Evolutionary conservation across 2,113 vertebrate genomes (phyloP), one percentile per base, ranked within the genome.

Genomic region (Phylloscopus trochiloides): DNA sequence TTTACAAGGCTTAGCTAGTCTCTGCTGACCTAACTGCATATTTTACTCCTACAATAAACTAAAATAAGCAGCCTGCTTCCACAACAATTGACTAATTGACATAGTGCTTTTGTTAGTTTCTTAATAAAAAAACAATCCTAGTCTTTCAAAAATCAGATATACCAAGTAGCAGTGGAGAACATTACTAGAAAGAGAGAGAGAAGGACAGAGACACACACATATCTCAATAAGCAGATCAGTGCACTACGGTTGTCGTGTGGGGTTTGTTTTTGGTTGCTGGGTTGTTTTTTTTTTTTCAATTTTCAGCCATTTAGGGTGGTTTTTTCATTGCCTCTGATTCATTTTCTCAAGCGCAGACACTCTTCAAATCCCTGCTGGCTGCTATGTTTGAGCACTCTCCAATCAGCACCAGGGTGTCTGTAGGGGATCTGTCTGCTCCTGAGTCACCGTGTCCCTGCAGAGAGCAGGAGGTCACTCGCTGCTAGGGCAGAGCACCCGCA

Each of bases 1-100:
- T 98, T 98, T 97, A 73, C 72, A 88, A 85, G 94, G 97, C 96
- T 98, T 95, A 96, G 93, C 93, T 87, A 66, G 94, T 90, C 89
- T 94, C 92, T 86, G 87, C 90, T 96, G 95, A 97, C 96, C 97
- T 94, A 92, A 94, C 78, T 61, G 86, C 90, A 95, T 94, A 97
- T 94, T 96, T 95, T 65, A 92, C 95, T 95, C 95, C 91, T 93
- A 91, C 94, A 88, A 95, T 83, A 97, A 94, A 82, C 94, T 95
- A 97, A 97, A 91, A 95, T 90, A 96, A 96, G 90, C 83, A 91
- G 85, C 34, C 74, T 67, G 57, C 48, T 92, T 89, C 82, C 62
- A 79, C 78, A 91, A 92, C 78, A 96, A 92, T 84, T 63, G 84
- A 73, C 68, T 75, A 88, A 88, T 66, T 92, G 95, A 72, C 86